phyloP scores from a whole-genome alignment of 2,113 vertebrate genomes.

The Glaucomys volans region DNA sequence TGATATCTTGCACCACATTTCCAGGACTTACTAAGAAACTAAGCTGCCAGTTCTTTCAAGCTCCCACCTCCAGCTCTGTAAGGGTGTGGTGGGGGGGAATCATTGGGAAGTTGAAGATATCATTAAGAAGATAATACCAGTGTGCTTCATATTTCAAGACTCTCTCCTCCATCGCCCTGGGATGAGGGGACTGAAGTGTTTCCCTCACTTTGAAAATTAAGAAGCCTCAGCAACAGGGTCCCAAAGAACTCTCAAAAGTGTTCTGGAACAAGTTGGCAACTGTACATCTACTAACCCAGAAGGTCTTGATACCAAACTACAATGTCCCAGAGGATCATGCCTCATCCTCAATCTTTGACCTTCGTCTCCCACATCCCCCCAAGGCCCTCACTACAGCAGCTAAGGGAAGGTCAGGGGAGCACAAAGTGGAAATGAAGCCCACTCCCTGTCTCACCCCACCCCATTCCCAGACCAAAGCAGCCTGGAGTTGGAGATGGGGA shows the following conservation, averaged over 20 bases:
- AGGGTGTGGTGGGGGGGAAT: not conserved
- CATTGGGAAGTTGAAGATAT: not conserved
- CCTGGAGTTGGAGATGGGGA: not conserved
- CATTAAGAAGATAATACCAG: not conserved
- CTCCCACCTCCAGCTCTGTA: not conserved
- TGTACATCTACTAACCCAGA: not conserved
- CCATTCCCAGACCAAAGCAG: not conserved
- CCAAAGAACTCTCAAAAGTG: not conserved
- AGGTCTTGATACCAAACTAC: not conserved
- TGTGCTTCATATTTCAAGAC: not conserved
- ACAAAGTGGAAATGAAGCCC: not conserved
- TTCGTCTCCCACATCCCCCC: not conserved
- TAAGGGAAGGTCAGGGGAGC: not conserved
- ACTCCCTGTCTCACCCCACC: not conserved
- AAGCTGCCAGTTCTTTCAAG: not conserved
- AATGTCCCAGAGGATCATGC: not conserved
- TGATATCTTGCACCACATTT: not conserved
- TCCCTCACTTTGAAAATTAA: not conserved
- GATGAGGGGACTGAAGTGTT: not conserved
- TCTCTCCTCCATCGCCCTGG: rapidly evolving
- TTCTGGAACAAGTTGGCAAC: not conserved
- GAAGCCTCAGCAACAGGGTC: not conserved
- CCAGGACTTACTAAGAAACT: not conserved
- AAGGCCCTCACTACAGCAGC: not conserved
- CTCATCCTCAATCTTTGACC: not conserved